Base-by-base conservation (phyloP, 1,140 invertebrate genomes). In the Microplitis mediator region DNA sequence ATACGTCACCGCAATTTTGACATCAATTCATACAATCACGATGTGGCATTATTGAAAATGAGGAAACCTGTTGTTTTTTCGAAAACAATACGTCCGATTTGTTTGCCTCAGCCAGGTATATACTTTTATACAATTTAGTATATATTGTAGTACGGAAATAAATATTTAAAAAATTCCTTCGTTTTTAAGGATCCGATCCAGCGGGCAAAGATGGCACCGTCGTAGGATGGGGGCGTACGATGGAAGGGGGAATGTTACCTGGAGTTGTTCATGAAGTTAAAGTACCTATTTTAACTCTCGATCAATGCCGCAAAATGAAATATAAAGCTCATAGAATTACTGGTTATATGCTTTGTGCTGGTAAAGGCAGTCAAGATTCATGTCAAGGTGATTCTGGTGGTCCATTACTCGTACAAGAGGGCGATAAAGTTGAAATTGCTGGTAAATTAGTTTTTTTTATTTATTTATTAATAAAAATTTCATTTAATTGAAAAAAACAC, bases 331-430 rank as follows among this genome's bases (percentile, higher is more conserved):
- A 91, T 6, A 88, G 93, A 75, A 96, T 95, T 70, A 95, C 93
- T 13, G 85, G 89, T 67, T 94, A 94, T 80, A 95, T 95, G 94
- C 79, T 93, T 67, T 94, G 93, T 84, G 92, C 94, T 16, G 94
- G 94, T 34, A 89, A 90, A 77, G 92, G 93, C 32, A 91, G 90
- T 6, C 91, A 93, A 76, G 95, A 96, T 85, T 95, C 94, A 0
- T 96, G 95, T 79, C 94, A 91, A 79, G 94, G 94, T 3, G 93
- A 95, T 79, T 94, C 93, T 75, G 94, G 94, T n/a, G 94, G 94
- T 0, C 94, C 94, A 0, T 84, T 95, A 36, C 84, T 95, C 0
- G 82, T 95, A 6, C 91, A 92, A 73, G 90, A 91, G 75, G 91
- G 90, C 13, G 91, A 93, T 67, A 93, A 90, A 84, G 91, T 90